Evolutionary conservation across 2,797 vertebrate genomes (phyloP), one percentile per base, ranked within the genome.

Genomic region (Phataginus tetradactyla): DNA sequence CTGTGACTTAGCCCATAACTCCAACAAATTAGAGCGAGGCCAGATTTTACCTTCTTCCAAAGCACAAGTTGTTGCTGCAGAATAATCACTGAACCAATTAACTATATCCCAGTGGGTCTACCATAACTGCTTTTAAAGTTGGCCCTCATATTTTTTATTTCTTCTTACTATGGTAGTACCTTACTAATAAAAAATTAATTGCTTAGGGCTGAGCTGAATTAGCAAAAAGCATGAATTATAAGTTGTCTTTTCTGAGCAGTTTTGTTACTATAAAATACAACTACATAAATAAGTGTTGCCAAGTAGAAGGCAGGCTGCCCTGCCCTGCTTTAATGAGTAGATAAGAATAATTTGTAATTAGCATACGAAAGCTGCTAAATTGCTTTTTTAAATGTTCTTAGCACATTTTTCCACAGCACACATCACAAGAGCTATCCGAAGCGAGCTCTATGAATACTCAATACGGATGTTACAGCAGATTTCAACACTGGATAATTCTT

Each of bases 311-410:
- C 61, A 45, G 78, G 69, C 21, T 78, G 51, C 37, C 83, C 39
- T 66, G 32, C 57, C 71, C 75, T 34, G 51, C 55, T 94, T 90
- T 92, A 94, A 81, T 92, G 81, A 83, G 45, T 71, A 68, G 51
- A 77, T 93, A 86, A 92, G 89, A 94, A 90, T 90, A 92, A 96
- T 80, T 86, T 90, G 78, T 53, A 92, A 72, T 96, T 96, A 87
- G 85, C 49, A 80, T 71, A 85, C 23, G 51, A 88, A 87, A 57
- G 11, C 63, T 53, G 74, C n/a, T 96, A 63, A 92, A 81, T 64
- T 94, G 75, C 63, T 75, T 96, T 86, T 93, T 90, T 32, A 37
- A 81, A 94, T 13, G 32, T 64, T 84, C 64, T 72, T 89, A 86
- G 64, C 59, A 68, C 66, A 72, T 21, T 77, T 49, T 78, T 95